Evolutionary conservation across 2,113 vertebrate genomes (phyloP).

Genomic region (Cyprinus carpio): DNA sequence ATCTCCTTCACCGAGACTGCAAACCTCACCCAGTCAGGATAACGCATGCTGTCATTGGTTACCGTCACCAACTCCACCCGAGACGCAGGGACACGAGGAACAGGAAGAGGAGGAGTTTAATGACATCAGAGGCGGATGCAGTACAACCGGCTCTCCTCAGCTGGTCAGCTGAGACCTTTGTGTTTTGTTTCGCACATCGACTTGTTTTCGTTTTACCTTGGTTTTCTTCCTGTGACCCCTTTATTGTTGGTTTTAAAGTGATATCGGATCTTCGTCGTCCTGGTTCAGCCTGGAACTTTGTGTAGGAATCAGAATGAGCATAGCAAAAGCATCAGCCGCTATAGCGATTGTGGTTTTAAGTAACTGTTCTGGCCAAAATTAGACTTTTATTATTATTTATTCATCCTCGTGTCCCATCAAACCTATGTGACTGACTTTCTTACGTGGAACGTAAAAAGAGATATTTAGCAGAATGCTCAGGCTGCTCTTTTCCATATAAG

Average conservation of each 20-base stretch:
- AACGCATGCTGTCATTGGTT: slow-evolving; percentile 82
- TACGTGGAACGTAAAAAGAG: background rate
- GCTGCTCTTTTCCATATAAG: background rate
- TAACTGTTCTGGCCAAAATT: background rate
- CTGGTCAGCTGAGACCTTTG: background rate
- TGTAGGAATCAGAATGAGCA: background rate
- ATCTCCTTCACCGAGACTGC: slow-evolving; percentile 76
- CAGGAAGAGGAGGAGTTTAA: slow-evolving; percentile 70
- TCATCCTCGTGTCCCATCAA: background rate
- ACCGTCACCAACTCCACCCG: slow-evolving; percentile 68
- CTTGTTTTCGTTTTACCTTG: background rate
- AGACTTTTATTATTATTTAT: background rate
- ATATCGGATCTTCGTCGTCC: background rate
- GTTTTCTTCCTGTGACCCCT: slow-evolving; percentile 8
- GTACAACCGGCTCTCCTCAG: background rate
- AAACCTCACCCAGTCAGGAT: slow-evolving; percentile 75
- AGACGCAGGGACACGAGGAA: slow-evolving; percentile 71
- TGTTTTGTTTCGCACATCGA: background rate
- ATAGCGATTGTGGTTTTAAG: background rate
- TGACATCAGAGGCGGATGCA: slow-evolving; percentile 22
- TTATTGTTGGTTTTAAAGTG: slow-evolving; percentile 21
- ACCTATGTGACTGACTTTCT: background rate
- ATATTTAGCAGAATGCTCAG: background rate
- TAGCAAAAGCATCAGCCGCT: background rate
- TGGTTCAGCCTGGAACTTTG: background rate